Percentiles rank a stretch among this genome's conserved stretches.
These are phyloP conservation scores for Heliconius nattereri DNA, from an alignment of 1,140 invertebrate genomes.

Conservation along the genomic window DNA sequence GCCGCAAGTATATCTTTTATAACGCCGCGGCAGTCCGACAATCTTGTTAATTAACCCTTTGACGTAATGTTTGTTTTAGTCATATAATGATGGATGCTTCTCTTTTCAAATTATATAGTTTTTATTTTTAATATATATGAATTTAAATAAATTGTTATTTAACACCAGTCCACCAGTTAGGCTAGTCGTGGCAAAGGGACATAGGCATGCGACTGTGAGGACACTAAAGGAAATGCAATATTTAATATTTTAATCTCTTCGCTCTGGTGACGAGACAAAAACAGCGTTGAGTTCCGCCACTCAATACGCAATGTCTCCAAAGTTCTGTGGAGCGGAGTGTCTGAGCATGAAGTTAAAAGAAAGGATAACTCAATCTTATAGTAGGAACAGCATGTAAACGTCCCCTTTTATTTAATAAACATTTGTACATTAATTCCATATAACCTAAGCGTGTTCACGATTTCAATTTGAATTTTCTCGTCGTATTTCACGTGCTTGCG, in stretches of 20 bases:
- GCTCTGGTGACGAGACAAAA: too few species aligned
- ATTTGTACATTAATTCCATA: slow-evolving; percentile 52
- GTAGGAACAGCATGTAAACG: not conserved
- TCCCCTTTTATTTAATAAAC: slow-evolving; percentile 21
- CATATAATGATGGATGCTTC: not conserved
- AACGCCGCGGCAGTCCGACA: slow-evolving; percentile 29
- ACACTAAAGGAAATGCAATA: too few species aligned
- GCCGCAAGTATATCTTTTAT: slow-evolving; percentile 65
- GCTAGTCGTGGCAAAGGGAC: too few species aligned
- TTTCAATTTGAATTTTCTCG: slow-evolving; percentile 70
- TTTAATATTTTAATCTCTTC: too few species aligned
- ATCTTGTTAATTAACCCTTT: slow-evolving; percentile 32
- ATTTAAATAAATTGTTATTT: not conserved
- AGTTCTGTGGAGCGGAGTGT: too few species aligned
- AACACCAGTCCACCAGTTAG: too few species aligned
- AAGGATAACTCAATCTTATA: not conserved
- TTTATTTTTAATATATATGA: not conserved
- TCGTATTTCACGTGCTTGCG: slow-evolving; percentile 59
- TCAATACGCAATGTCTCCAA: too few species aligned
- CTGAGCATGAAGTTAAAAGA: too few species aligned
- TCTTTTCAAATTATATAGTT: not conserved
- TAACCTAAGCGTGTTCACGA: slow-evolving; percentile 56
- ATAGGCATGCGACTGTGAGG: too few species aligned
- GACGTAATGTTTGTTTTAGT: slow-evolving; percentile 18
- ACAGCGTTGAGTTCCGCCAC: too few species aligned